Base-by-base conservation (phyloP, 2,113 vertebrate genomes). In the Ochotona princeps region DNA sequence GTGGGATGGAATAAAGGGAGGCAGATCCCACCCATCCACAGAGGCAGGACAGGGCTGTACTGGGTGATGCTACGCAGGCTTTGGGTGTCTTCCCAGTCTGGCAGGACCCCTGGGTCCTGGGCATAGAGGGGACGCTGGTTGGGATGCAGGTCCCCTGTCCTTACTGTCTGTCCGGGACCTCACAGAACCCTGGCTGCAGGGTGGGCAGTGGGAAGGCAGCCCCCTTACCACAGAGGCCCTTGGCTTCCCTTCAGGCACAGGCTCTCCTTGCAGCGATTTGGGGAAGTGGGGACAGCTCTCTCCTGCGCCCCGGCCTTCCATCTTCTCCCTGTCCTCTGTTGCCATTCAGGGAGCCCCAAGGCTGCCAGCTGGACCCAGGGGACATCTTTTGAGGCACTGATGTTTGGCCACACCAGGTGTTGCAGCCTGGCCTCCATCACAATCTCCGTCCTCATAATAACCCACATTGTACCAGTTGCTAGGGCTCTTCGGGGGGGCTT, bases 391-490 rank as follows among this genome's bases (percentile, higher is more conserved):
- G 84, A 92, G 72, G 38, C 47, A n/a, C 49, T 78, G 23, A 21
- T 81, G 61, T 93, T 93, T 92, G 92, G 51, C 32, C 60, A 86
- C 83, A 57, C 21, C 65, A 75, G 86, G 88, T 87, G 94, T 70
- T 15, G 86, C 25, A 83, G 80, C 47, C n/a, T 0, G 13, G 79
- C n/a, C 4, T 0, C 83, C 93, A 84, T 97, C 97, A 97, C 78
- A 97, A 96, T 96, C 35, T 35, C 35, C 87, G 82, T 61, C 79
- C 95, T 97, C 97, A 97, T 49, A 95, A 94, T 96, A 44, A 85
- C 79, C 49, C 6, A 23, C 92, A 91, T 97, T 96, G 94, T 47
- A 78, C 38, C 57, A 28, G 95, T 96, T 91, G 92, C 96, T 89
- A 94, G 89, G 96, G 89, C 14, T 78, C 65, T 80, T 44, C 30